Base-by-base conservation (phyloP, 2,888 invertebrate genomes). In the Leucoma salicis region DNA sequence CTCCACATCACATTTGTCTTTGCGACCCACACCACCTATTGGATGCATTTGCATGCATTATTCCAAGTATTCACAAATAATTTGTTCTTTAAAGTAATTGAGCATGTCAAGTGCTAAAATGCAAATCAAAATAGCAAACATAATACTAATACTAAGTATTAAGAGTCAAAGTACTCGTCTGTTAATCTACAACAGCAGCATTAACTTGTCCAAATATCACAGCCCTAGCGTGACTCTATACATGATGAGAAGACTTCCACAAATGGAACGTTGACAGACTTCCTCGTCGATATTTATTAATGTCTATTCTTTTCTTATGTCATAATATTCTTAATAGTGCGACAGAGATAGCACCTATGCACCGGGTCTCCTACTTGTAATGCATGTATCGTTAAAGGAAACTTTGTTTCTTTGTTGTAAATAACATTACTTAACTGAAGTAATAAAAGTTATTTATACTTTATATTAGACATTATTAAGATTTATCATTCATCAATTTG, bases 201-300 rank as follows among this genome's bases (percentile, higher is more conserved):
- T 5, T 52, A 57, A 51, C 39, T 53, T 53, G 46, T 53, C 58
- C 39, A 52, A 60, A 46, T 49, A 46, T 48, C 29, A 46, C 43
- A 53, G 43, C 51, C 32, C 43, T 8, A 8, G 7, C 8, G 21
- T 8, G 5, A 21, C 21, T 21, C n/a, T n/a, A n/a, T n/a, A n/a
- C n/a, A n/a, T n/a, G n/a, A n/a, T n/a, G n/a, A 41, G 39, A 31
- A 10, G 46, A 47, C 58, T 51, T 59, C 66, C 74, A 62, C 66
- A 73, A 73, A 74, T 66, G 70, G 65, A 61, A 53, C n/a, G 49
- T 49, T 56, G 64, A 67, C 64, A 63, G 63, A 63, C 64, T 70
- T 69, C 67, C 67, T 67, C 57, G 42, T 56, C 36, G 11, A 46
- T 35, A 46, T 39, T 43, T 43, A 46, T 43, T 35, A 42, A 37